A percentile compares a stretch with the other conserved stretches of the same genome.
Conservation (phyloP, 2,888 invertebrate species). For the Lamproptera curius region DNA sequence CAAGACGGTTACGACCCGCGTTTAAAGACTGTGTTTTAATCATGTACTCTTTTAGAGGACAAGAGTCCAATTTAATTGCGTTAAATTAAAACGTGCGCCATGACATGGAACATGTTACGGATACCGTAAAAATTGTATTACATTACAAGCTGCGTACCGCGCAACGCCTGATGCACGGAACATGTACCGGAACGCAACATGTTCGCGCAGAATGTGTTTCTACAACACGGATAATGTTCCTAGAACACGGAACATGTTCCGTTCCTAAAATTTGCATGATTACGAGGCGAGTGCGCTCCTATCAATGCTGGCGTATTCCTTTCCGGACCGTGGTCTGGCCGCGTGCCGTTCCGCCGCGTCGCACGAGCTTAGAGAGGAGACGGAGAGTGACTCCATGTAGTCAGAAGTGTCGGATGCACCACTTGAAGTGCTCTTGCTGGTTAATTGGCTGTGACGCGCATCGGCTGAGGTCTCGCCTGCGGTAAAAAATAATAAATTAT, state of each 20-base stretch:
- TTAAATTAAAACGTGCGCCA: too few relatives aligned
- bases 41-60: too few relatives aligned
- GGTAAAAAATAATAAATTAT: too few relatives aligned
- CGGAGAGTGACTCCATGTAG: slow-evolving; percentile 85
- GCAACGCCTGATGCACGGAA: background rate
- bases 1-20: too few relatives aligned
- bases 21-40: too few relatives aligned
- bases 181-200: background rate
- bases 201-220: background rate
- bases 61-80: too few relatives aligned
- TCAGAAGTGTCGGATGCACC: slow-evolving; percentile 86
- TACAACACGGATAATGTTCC: background rate
- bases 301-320: slow-evolving; percentile 66
- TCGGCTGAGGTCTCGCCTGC: slow-evolving; percentile 69
- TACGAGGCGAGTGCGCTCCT: slow-evolving; percentile 47
- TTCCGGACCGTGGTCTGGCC: slow-evolving; percentile 63
- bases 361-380: slow-evolving; percentile 83
- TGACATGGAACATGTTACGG: too few relatives aligned
- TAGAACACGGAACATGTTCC: background rate
- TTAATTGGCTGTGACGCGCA: slow-evolving; percentile 76
- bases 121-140: background rate
- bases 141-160: too few relatives aligned
- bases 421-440: slow-evolving; percentile 81
- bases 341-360: slow-evolving; percentile 76
- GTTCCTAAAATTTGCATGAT: slow-evolving; percentile 26